phyloP scores from a whole-genome alignment of 2,113 vertebrate species.

The Microcebus griseorufus region DNA sequence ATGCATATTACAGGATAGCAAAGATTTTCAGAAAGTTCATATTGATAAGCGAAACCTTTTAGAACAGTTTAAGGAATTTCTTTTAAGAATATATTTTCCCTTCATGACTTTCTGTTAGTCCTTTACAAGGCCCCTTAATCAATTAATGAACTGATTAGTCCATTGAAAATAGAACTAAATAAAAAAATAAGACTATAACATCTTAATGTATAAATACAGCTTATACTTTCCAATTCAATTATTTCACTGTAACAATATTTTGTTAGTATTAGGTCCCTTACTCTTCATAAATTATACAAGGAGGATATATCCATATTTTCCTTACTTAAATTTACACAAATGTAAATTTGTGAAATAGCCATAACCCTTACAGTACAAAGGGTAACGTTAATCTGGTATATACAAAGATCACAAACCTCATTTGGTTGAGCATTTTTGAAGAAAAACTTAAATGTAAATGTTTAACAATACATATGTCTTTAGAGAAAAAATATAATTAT shows the following conservation, averaged over 20 bases:
- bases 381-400: background rate
- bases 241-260: slow-evolving; percentile 6
- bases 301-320: background rate
- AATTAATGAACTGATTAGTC: slow-evolving; percentile 59
- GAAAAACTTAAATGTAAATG: background rate
- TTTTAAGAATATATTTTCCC: slow-evolving; percentile 41
- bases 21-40: slow-evolving; percentile 51
- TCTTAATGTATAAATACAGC: slow-evolving; percentile 26
- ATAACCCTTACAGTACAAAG: background rate
- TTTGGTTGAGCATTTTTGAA: background rate
- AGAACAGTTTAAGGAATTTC: slow-evolving; percentile 16
- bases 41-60: slow-evolving; percentile 51
- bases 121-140: slow-evolving; percentile 52
- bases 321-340: background rate
- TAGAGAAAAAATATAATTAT: background rate
- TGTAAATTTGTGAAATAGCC: background rate
- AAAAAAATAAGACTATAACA: background rate
- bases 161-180: slow-evolving; percentile 54
- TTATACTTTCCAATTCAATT: slow-evolving; percentile 12
- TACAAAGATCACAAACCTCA: background rate
- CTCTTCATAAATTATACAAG: background rate
- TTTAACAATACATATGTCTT: background rate
- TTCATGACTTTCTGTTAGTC: slow-evolving; percentile 53
- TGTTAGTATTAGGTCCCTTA: background rate
- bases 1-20: background rate